Base-by-base conservation (phyloP, 2,113 vertebrate species). In the Chaenogobius annularis region DNA sequence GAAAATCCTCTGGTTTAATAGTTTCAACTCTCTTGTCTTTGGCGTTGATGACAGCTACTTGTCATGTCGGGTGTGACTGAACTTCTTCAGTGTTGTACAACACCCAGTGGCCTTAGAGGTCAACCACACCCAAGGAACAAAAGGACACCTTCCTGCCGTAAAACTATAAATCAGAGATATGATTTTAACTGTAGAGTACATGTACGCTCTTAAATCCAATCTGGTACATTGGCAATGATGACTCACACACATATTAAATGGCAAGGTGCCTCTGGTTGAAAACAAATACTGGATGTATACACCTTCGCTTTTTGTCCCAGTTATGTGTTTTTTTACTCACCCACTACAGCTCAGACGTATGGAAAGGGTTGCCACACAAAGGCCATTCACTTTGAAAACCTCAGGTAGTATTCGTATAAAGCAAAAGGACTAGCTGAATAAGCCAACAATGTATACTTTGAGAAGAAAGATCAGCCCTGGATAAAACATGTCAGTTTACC, bases 1-100 rank as follows among this genome's bases (percentile, higher is more conserved):
- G 83, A 87, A 91, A 89, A 85, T 85, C 70, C 56, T 83, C 77
- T 74, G 85, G 66, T 69, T 80, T 69, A 77, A 75, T 86, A 50
- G 23, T 15, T 74, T 68, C 0, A 46, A 74, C 77, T 75, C 83
- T 82, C 73, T 76, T 66, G 66, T 81, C 52, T 65, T 72, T 69
- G 58, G 23, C 0, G 14, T 78, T 31, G 81, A 78, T 10, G 54
- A 78, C 72, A 80, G 44, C 58, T 15, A 17, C 43, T 72, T 76
- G 59, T 76, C 74, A 67, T n/a, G 40, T 70, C 19, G 62, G 58
- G 75, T 26, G 74, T 72, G 70, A 79, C 20, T 52, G 17, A 52
- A 68, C 37, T 80, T 66, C 23, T 8, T 81, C 70, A 11, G 52
- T 17, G 23, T 19, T 73, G 69, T 67, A 75, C 31, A 58, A 50